Conservation (phyloP, 2,797 vertebrate species). For the Crenuchus spilurus region DNA sequence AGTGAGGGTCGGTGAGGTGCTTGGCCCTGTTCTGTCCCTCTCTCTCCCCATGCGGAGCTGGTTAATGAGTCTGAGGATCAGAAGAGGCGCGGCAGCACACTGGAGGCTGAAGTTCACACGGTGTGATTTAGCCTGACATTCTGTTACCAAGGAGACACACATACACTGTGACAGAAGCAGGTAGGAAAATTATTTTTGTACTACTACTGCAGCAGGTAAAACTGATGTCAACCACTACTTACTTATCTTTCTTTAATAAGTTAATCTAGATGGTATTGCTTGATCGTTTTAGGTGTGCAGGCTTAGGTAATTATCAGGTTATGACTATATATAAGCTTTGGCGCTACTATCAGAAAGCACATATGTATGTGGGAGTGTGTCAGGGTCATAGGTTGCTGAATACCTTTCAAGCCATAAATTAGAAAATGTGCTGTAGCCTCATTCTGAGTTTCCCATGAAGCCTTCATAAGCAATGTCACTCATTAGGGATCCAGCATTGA, state of each 20-base stretch:
- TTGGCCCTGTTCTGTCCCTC: constrained; percentile 12
- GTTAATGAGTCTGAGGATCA: constrained; percentile 60
- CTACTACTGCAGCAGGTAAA: not conserved
- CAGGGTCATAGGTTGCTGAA: constrained; percentile 11
- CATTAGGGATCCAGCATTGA: constrained; percentile 34
- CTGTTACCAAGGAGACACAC: constrained; percentile 35
- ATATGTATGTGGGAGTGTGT: not conserved
- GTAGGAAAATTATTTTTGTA: constrained; percentile 44
- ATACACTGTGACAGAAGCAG: constrained; percentile 35
- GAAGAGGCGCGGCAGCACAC: constrained; percentile 23
- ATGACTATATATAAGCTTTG: not conserved
- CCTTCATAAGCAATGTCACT: constrained; percentile 35
- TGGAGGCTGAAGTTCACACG: constrained; percentile 59
- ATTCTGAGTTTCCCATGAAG: constrained; percentile 25
- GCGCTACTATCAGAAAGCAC: not conserved
- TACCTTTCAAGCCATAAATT: constrained; percentile 8
- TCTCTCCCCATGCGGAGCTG: constrained; percentile 28
- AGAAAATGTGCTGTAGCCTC: not conserved
- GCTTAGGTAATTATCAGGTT: not conserved
- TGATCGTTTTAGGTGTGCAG: not conserved
- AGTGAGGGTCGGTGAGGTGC: constrained; percentile 18
- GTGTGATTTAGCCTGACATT: constrained; percentile 19
- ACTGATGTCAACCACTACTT: not conserved
- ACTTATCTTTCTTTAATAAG: not conserved
- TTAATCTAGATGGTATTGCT: not conserved